Conservation (phyloP, 2,113 vertebrate species). For the mouse (Mus musculus) region GRCm39 chr10:13926001-13926500, state of each 20-base stretch:
- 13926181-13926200: not conserved
- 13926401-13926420: slow-evolving; percentile 13
- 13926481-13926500: slow-evolving; percentile 53
- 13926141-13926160: not conserved
- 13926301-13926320: slow-evolving; percentile 49
- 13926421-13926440: slow-evolving; percentile 52
- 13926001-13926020: not conserved
- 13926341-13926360: not conserved
- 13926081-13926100: not conserved
- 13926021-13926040: too few relatives aligned
- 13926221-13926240: slow-evolving; percentile 50
- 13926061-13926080: not conserved
- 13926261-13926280: not conserved
- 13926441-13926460: slow-evolving; percentile 58
- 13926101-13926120: not conserved
- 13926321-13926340: slow-evolving; percentile 38
- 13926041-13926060: not conserved
- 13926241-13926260: slow-evolving; percentile 54
- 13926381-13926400: not conserved
- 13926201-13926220: slow-evolving; percentile 26
- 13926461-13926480: slow-evolving; percentile 14
- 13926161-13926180: not conserved
- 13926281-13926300: slow-evolving; percentile 41
- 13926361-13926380: slow-evolving; percentile 51
- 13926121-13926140: not conserved